phyloP scores from a whole-genome alignment of 2,797 vertebrate species.

The Galaxias olidus region DNA sequence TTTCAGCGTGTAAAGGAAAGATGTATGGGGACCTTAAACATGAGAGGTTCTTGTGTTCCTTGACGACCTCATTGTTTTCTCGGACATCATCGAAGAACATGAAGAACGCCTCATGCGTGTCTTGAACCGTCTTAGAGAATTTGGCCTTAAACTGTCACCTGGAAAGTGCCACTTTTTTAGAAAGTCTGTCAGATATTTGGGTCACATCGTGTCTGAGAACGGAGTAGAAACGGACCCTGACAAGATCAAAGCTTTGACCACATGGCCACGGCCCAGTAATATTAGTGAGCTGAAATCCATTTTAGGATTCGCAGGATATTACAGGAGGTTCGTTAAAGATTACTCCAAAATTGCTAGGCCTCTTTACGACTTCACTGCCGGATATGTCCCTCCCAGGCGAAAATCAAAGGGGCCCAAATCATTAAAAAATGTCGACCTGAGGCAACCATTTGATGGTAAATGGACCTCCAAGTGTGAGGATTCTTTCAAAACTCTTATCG shows the following conservation, averaged over 20 bases:
- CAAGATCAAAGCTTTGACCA: neutral
- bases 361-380: neutral
- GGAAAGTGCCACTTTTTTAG: neutral
- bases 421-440: neutral
- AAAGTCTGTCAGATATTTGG: neutral
- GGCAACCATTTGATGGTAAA: neutral
- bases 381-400: neutral
- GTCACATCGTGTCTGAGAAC: neutral
- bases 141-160: neutral
- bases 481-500: conserved; percentile 4
- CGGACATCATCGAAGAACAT: neutral
- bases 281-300: neutral
- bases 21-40: neutral
- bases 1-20: conserved; percentile 5
- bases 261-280: neutral
- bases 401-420: neutral
- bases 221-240: neutral
- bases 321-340: neutral
- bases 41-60: neutral
- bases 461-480: neutral
- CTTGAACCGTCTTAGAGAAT: neutral
- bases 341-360: neutral
- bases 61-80: neutral
- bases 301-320: neutral
- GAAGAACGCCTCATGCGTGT: neutral